Base-by-base conservation (phyloP, 2,113 vertebrate species). In the Limanda limanda region DNA sequence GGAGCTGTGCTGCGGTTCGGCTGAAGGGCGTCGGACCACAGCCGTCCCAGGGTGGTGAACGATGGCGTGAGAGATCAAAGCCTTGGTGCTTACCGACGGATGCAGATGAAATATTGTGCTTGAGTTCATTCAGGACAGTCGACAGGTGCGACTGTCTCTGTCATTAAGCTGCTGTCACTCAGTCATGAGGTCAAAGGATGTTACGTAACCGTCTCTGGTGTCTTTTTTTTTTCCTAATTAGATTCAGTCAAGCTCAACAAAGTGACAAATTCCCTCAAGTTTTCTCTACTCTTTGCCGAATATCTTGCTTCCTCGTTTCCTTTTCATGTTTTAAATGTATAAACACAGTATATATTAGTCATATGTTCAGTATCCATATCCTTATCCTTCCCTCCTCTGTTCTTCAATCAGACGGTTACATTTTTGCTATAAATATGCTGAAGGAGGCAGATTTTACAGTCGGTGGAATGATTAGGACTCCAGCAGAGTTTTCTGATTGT, bases 61-160 rank as follows among this genome's bases (percentile, higher is more conserved):
- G 73, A 81, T 57, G 71, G 64, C 12, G 13, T 54, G 59, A 54
- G 47, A 86, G 83, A 91, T 91, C 71, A 92, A 89, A 91, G 81
- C 56, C 12, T 51, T 52, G 15, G 14, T 57, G 21, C 48, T 21
- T 52, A 31, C 23, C 23, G 21, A 64, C 1, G 4, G 54, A 81
- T 86, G 79, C 71, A 85, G 81, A 83, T 85, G 21, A 73, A 59
- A 76, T 25, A 59, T 68, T 17, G 72, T 64, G 24, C 63, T 15
- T 74, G 57, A 25, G 71, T 88, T 76, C 66, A 55, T 76, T 64
- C 13, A n/a, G 55, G 64, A 48, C 56, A 73, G 21, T 47, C 48
- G 59, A 78, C 76, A 87, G 79, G 84, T 80, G 79, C 12, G 12
- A 7, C 37, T 12, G 37, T 55, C 51, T 77, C 65, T 65, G 56